Percentiles rank a stretch among this genome's conserved stretches.
Evolutionary conservation across 2,888 invertebrate genomes (phyloP).

Genomic region (Elgonia sp.): DNA sequence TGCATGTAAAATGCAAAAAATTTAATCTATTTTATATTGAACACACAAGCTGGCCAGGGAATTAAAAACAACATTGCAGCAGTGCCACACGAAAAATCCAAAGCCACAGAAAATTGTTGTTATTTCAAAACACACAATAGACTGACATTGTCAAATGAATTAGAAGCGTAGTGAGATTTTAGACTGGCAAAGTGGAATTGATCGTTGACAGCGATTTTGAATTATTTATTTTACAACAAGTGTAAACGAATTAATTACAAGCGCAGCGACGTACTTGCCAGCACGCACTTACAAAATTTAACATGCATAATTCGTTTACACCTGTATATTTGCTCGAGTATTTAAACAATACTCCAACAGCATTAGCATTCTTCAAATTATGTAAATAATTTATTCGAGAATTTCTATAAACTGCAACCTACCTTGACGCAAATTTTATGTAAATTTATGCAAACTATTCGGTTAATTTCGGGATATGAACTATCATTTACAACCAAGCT

Average conservation of each 20-base stretch:
- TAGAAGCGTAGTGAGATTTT: not conserved
- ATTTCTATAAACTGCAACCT: constrained; percentile 41
- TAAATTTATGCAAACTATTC: constrained; percentile 56
- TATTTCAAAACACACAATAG: not conserved
- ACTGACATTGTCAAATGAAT: not conserved
- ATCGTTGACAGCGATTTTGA: not conserved
- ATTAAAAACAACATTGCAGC: not conserved
- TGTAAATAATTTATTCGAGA: constrained; percentile 51
- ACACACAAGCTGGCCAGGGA: not conserved
- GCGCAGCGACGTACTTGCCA: not conserved
- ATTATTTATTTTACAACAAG: constrained; percentile 2
- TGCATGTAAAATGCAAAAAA: constrained; percentile 19
- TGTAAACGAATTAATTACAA: constrained; percentile 4
- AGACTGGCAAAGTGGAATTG: not conserved
- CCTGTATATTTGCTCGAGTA: not conserved
- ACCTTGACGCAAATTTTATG: constrained; percentile 50
- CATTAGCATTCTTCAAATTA: constrained; percentile 53
- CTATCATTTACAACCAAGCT: constrained; percentile 33
- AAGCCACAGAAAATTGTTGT: not conserved
- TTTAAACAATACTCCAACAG: constrained; percentile 42
- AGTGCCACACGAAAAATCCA: not conserved
- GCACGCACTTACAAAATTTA: not conserved
- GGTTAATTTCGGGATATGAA: constrained; percentile 56
- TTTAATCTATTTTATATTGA: constrained; percentile 32
- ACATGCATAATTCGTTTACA: constrained; percentile 18